Evolutionary conservation across 2,888 invertebrate genomes (phyloP), one percentile per base, ranked within the genome.

Genomic region (Archaeoteleia sp.): DNA sequence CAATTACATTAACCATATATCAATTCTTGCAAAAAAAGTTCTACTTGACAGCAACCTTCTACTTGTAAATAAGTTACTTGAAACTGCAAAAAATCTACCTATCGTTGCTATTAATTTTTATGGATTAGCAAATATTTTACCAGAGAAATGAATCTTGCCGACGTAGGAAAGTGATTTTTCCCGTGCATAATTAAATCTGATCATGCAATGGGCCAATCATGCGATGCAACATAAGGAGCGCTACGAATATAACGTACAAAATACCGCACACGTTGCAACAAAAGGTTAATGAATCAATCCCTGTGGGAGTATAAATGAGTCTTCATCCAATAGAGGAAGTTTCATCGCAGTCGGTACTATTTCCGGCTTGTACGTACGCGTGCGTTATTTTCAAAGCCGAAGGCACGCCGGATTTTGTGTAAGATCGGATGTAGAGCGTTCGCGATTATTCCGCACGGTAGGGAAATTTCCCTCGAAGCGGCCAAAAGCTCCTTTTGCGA

Each of bases 401-500:
- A 23, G 23, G 12, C 17, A 8, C 14, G 25, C 7, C 35, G 29
- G 12, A 23, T 54, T 43, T 49, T 32, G 37, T 63, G 49, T 32
- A 43, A 48, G 54, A 65, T 61, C 61, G 49, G 53, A 60, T 70
- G 32, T 70, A 23, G 53, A 45, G 30, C 20, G 32, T 34, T 27
- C 15, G 51, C 53, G 54, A 67, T 67, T 71, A 71, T 67, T 67
- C 42, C 49, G 49, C 48, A 13, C 34, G 32, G 37, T 40, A 13
- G 27, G 42, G 53, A 23, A 53, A 58, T 68, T 62, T 48, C 43
- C 27, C 48, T 42, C 20, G 20, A n/a, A 37, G 51, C 48, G 51
- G 32, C 43, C 57, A 12, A 54, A 48, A 58, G 42, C 53, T 53
- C 42, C 48, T 46, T 43, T 54, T 34, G 42, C 45, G 46, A 10